Evolutionary conservation across 2,888 invertebrate genomes (phyloP).

Genomic region (Tachina fera): DNA sequence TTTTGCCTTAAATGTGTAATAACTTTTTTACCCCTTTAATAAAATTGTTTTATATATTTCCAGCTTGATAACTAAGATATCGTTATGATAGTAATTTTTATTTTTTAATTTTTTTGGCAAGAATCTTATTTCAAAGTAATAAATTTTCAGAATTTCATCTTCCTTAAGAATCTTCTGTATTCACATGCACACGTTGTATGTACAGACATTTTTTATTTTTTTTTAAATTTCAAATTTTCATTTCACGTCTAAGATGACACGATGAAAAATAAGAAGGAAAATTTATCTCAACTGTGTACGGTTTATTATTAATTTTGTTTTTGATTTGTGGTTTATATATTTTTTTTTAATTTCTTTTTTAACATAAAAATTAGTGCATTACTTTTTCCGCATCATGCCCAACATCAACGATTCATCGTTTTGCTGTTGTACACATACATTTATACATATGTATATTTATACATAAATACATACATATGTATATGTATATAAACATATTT

Average conservation of each 20-base stretch:
- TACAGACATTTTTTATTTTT: not conserved
- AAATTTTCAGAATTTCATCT: constrained; percentile 13
- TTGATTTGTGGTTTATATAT: not conserved
- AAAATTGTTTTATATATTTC: not conserved
- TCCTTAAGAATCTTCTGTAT: constrained; percentile 14
- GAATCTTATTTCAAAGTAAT: not conserved
- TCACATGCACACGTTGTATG: too few species aligned
- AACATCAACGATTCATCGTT: constrained; percentile 7
- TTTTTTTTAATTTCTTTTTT: not conserved
- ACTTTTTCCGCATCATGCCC: constrained; percentile 44
- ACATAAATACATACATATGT: too few species aligned
- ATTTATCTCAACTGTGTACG: constrained; percentile 15
- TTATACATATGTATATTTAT: too few species aligned
- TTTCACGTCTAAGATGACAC: constrained; percentile 24
- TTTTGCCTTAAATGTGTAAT: not conserved
- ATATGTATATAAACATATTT: not conserved
- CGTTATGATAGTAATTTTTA: not conserved
- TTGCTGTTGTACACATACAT: too few species aligned
- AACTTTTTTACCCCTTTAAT: not conserved
- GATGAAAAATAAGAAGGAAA: constrained; percentile 1
- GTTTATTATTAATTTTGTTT: constrained; percentile 28
- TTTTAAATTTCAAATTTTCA: not conserved
- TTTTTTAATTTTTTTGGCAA: not conserved
- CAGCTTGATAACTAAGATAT: not conserved
- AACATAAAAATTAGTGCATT: constrained; percentile 46